Evolutionary conservation across 2,888 invertebrate species (phyloP), one percentile per base, ranked within the genome.

Genomic region (Sicus ferrugineus): DNA sequence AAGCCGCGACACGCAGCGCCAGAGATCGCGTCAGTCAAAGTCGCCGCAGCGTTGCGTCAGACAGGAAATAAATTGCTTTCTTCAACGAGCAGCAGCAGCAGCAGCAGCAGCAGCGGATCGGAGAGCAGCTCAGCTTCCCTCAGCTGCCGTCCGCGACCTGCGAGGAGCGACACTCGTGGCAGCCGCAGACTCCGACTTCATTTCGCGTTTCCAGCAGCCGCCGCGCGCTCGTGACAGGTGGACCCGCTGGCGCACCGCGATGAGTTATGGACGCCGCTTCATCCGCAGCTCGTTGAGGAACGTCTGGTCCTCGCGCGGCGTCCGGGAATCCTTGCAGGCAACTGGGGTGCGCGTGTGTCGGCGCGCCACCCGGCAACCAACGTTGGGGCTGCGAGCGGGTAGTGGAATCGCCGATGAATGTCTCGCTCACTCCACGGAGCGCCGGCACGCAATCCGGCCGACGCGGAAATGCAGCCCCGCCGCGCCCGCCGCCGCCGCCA

Each of bases 11-110:
- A n/a, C n/a, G n/a, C n/a, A 73, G 77, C 80, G 76, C 79, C 78
- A 80, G 80, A 80, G 80, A 81, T 80, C 80, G 80, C 80, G 79
- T 81, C 81, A 81, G 80, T 80, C 80, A 81, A 78, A 81, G 81
- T 78, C 81, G 80, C 77, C 75, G 75, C 79, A 75, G 77, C 78
- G 78, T 79, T 78, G 78, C 78, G 79, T 75, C 74, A 75, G 81
- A 81, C 81, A 80, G 81, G 78, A 81, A 81, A 81, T 81, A 81
- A 80, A 81, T 81, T 81, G 81, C 81, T 79, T 81, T 81, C 77
- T 75, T 74, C 67, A 69, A 72, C 69, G 7, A 31, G 56, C 26
- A n/a, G 63, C 11, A n/a, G n/a, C n/a, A n/a, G n/a, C n/a, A n/a
- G n/a, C n/a, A n/a, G n/a, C n/a, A n/a, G n/a, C n/a, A 28, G 54